phyloP scores from a whole-genome alignment of 2,888 invertebrate species.

The Folsomia candida region DNA sequence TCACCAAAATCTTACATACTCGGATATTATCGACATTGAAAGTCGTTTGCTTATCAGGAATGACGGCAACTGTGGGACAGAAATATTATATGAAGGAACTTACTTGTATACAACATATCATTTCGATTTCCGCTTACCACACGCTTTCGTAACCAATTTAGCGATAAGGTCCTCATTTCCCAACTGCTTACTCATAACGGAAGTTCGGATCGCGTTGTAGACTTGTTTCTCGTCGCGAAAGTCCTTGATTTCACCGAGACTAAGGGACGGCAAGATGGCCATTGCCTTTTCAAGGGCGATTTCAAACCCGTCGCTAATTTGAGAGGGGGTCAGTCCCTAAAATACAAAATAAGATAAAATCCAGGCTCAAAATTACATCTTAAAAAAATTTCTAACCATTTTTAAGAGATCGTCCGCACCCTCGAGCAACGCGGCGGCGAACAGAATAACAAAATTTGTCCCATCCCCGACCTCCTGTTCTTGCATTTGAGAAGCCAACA shows the following conservation, averaged over 20 bases:
- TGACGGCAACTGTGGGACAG: slow-evolving; percentile 65
- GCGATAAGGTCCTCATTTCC: slow-evolving; percentile 93
- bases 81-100: neutral
- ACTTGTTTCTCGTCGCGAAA: slow-evolving; percentile 67
- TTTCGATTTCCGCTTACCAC: slow-evolving; percentile 56
- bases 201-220: slow-evolving; percentile 69
- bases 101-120: neutral
- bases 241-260: slow-evolving; percentile 74
- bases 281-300: slow-evolving; percentile 81
- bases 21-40: slow-evolving; percentile 98
- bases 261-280: slow-evolving; percentile 80
- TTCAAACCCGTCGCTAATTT: slow-evolving; percentile 95
- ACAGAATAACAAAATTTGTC: slow-evolving; percentile 94
- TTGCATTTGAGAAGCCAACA: slow-evolving; percentile 96
- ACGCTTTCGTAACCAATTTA: slow-evolving; percentile 80
- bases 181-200: slow-evolving; percentile 96
- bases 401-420: slow-evolving; percentile 87
- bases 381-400: slow-evolving; percentile 59
- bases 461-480: slow-evolving; percentile 98
- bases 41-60: slow-evolving; percentile 73
- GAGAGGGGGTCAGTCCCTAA: slow-evolving; percentile 89
- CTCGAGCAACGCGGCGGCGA: slow-evolving; percentile 89
- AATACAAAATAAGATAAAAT: slow-evolving; percentile 20
- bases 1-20: slow-evolving; percentile 73
- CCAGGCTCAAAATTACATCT: neutral